phyloP scores from a whole-genome alignment of 2,113 vertebrate genomes.

The Sinosuthora webbiana region DNA sequence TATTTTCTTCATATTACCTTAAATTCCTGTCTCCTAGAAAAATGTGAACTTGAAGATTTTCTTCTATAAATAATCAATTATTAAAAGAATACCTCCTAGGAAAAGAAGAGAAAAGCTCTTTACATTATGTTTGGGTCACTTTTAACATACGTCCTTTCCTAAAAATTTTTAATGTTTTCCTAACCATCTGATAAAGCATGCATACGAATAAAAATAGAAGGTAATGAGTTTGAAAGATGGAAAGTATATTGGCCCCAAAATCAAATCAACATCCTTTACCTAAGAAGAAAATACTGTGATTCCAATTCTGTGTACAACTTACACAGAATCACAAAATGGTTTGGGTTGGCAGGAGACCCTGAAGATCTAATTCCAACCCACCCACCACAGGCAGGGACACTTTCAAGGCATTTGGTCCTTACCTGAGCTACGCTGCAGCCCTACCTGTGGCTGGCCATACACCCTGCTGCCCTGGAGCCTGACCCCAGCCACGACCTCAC shows the following conservation, averaged over 20 bases:
- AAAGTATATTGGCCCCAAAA: neutral
- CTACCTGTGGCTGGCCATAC: fast-evolving
- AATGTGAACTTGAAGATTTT: neutral
- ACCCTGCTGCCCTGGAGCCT: neutral
- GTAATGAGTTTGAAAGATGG: neutral
- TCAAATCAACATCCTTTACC: neutral
- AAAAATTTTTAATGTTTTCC: neutral
- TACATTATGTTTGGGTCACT: neutral
- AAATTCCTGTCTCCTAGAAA: neutral
- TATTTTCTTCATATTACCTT: neutral
- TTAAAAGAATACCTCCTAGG: neutral
- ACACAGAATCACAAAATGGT: neutral
- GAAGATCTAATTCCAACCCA: neutral
- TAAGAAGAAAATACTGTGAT: neutral
- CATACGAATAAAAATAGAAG: neutral
- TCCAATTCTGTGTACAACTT: neutral
- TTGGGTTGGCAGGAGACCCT: neutral
- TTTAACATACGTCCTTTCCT: neutral
- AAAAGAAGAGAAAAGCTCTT: neutral
- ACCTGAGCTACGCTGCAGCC: fast-evolving
- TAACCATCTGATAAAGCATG: fast-evolving
- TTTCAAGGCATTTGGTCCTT: neutral
- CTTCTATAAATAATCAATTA: neutral
- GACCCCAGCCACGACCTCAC: neutral
- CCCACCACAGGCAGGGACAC: neutral